Conservation (phyloP, 2,113 vertebrate species). For the Pavo muticus region DNA sequence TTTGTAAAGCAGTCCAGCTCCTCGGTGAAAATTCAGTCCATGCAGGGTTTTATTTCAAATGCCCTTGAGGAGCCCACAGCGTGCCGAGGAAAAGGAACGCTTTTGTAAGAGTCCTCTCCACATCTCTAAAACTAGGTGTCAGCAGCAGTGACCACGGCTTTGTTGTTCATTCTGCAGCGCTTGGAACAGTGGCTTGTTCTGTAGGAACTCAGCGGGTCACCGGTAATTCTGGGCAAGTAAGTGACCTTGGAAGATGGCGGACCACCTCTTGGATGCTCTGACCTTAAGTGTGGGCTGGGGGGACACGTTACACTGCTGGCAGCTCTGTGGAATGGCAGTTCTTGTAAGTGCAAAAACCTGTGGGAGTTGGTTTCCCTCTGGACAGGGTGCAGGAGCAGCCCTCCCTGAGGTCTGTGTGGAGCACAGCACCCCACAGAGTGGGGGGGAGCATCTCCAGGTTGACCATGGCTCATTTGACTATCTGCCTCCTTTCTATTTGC, state of each 20-base stretch:
- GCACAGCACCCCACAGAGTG: accelerated
- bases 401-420: background rate
- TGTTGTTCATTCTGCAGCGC: background rate
- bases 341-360: background rate
- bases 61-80: background rate
- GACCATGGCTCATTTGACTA: accelerated
- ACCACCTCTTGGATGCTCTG: background rate
- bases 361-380: background rate
- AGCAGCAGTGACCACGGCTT: background rate
- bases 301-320: accelerated
- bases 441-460: accelerated
- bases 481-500: background rate
- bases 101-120: background rate
- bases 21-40: background rate
- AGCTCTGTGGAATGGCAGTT: background rate
- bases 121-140: background rate
- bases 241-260: background rate
- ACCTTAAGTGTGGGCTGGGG: background rate
- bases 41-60: background rate
- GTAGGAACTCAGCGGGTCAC: background rate
- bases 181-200: background rate
- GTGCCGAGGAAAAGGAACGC: background rate
- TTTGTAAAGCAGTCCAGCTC: background rate
- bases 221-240: background rate
- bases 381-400: background rate